Evolutionary conservation across 2,888 invertebrate species (phyloP).

Genomic region (Trachelus iudaicus): DNA sequence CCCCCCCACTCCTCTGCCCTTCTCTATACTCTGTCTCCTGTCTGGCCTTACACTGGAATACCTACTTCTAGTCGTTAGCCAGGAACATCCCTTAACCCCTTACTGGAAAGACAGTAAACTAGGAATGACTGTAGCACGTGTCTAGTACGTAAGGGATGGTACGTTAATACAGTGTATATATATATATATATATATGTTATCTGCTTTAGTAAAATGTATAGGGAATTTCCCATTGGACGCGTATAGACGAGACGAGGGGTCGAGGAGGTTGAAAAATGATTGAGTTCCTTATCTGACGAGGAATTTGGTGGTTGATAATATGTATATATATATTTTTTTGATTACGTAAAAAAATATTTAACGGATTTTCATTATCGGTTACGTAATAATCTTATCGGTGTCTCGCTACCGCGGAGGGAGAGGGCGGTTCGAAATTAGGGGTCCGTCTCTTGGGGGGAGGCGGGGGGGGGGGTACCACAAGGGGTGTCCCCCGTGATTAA

Average conservation of each 20-base stretch:
- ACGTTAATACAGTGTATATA: no score
- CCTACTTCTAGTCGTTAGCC: neutral
- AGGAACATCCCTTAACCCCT: no score
- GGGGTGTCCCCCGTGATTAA: slow-evolving; percentile 16
- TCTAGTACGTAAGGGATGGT: no score
- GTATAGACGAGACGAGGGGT: neutral
- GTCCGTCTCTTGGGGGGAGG: neutral
- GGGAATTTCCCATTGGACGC: no score
- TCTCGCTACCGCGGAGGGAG: neutral
- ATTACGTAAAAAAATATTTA: neutral
- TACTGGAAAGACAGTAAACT: no score
- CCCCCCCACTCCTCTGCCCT: neutral
- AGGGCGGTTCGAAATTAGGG: neutral
- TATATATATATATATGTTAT: no score
- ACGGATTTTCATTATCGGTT: slow-evolving; percentile 23
- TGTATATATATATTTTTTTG: no score
- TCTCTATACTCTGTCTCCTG: neutral
- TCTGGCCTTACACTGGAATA: neutral
- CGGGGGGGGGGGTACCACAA: neutral
- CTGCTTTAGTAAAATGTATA: no score
- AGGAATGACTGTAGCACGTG: no score
- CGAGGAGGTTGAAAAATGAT: neutral
- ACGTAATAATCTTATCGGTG: slow-evolving; percentile 22
- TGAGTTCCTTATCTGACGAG: neutral
- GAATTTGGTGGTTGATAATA: no score